Evolutionary conservation across 2,113 vertebrate species (phyloP), one percentile per base, ranked within the genome.

Genomic region (Gorsachius goisagi): DNA sequence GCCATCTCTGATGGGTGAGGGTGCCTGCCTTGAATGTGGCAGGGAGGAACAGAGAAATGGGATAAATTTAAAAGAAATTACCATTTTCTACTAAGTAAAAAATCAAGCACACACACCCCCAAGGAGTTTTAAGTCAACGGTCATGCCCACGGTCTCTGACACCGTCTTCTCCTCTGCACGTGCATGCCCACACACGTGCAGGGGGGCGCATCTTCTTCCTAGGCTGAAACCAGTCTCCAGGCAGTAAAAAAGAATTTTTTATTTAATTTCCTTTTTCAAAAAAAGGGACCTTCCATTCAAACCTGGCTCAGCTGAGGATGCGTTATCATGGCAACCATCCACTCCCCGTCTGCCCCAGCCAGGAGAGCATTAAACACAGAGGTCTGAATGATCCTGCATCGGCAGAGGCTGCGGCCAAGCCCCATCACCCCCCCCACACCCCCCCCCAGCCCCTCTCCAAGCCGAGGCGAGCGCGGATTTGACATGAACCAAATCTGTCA

Each of bases 401-500:
- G 77, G 45, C 67, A 77, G 27, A 35, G 67, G 78, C 30, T 92
- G 75, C 26, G 27, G 45, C 68, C 89, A 72, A 37, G 30, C 64
- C 89, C 53, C 89, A 72, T 6, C 27, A 19, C 47, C 78, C 69
- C 63, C 47, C 78, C n/a, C n/a, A 5, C 27, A 19, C 47, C 78
- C 69, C 69, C 63, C 85, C 45, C 56, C 92, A 84, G 47, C 59
- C 81, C 53, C 94, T 94, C 93, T 90, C 32, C 15, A 28, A 47
- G 62, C 56, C 6, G 4, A 23, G 83, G 68, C 89, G 13, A 45
- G 84, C 12, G 12, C 4, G 94, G 94, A 73, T 95, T 96, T 96
- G 97, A 91, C 96, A 80, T 85, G 97, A 97, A 96, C 97, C 96
- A 94, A 94, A 98, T 97, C 96, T 97, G 97, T 97, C 98, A 97